A percentile compares a stretch with the other conserved stretches of the same genome.
Evolutionary conservation across 2,888 invertebrate species (phyloP).

Genomic region (Philereme transversata): DNA sequence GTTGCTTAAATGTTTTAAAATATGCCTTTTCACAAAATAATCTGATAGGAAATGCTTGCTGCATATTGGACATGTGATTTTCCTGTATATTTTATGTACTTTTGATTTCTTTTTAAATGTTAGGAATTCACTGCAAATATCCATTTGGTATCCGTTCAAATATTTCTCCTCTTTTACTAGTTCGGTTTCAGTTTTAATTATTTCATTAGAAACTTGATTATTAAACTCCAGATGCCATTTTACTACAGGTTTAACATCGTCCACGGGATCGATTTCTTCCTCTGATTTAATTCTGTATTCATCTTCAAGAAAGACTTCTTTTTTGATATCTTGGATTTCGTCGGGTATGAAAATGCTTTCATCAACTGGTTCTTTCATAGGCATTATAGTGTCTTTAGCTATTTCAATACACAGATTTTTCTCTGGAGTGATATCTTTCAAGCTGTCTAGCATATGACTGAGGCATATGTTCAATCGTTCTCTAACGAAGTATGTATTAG

Average conservation of each 20-base stretch:
- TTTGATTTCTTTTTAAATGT: conserved; percentile 62
- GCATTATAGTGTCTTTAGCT: conserved; percentile 58
- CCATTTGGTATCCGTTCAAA: conserved; percentile 55
- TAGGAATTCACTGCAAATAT: conserved; percentile 67
- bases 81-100: conserved; percentile 36
- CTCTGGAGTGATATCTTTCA: conserved; percentile 47
- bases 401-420: conserved; percentile 69
- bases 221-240: conserved; percentile 8
- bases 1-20: conserved; percentile 57
- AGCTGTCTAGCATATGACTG: conserved; percentile 55
- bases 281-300: conserved; percentile 68
- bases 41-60: conserved; percentile 69
- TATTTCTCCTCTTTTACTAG: not conserved
- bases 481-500: conserved; percentile 57
- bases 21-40: conserved; percentile 67
- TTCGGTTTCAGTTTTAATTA: conserved; percentile 32
- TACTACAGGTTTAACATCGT: conserved; percentile 5
- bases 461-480: conserved; percentile 64
- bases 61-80: conserved; percentile 66
- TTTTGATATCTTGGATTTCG: conserved; percentile 51
- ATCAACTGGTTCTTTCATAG: conserved; percentile 48
- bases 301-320: conserved; percentile 70
- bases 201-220: not conserved
- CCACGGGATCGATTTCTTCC: conserved; percentile 45
- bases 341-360: conserved; percentile 46